Percentiles rank a stretch among this genome's conserved stretches.
Evolutionary conservation across 1,140 invertebrate genomes (phyloP).

Genomic region (Stegodyphus mimosarum): DNA sequence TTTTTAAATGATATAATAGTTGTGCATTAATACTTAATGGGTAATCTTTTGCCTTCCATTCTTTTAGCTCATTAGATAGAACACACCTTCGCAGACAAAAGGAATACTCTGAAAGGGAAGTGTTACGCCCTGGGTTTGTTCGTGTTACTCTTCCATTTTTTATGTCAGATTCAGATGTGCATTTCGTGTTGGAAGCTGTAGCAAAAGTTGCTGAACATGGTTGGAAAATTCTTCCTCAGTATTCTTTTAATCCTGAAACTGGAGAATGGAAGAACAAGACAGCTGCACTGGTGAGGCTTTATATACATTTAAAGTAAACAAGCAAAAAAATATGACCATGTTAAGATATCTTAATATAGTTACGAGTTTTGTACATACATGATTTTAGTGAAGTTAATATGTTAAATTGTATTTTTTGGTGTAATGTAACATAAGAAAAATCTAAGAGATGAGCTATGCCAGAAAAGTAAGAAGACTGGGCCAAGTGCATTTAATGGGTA

Average conservation of each 20-base stretch:
- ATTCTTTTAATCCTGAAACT: slow-evolving; percentile 85
- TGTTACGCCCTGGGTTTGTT: slow-evolving; percentile 86
- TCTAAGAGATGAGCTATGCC: no score
- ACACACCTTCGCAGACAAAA: slow-evolving; percentile 73
- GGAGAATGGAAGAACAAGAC: slow-evolving; percentile 90
- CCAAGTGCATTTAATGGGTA: no score
- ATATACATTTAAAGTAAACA: no score
- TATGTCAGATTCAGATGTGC: slow-evolving; percentile 81
- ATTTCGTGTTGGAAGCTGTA: slow-evolving; percentile 85
- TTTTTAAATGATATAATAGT: no score
- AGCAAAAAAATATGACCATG: no score
- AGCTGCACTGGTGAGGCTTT: slow-evolving; percentile 68
- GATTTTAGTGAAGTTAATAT: no score
- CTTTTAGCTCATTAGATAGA: slow-evolving; percentile 72
- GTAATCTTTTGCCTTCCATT: slow-evolving; percentile 32
- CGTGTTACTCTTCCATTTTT: slow-evolving; percentile 88
- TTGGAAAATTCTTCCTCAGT: slow-evolving; percentile 90
- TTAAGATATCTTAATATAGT: no score
- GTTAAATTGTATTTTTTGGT: no score
- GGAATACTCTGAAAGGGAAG: slow-evolving; percentile 78
- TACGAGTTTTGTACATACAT: no score
- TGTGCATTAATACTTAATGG: no score
- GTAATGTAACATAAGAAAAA: no score
- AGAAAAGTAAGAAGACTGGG: no score
- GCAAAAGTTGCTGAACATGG: slow-evolving; percentile 89